Evolutionary conservation across 2,888 invertebrate genomes (phyloP).

Genomic region (Ephialtes manifestator): DNA sequence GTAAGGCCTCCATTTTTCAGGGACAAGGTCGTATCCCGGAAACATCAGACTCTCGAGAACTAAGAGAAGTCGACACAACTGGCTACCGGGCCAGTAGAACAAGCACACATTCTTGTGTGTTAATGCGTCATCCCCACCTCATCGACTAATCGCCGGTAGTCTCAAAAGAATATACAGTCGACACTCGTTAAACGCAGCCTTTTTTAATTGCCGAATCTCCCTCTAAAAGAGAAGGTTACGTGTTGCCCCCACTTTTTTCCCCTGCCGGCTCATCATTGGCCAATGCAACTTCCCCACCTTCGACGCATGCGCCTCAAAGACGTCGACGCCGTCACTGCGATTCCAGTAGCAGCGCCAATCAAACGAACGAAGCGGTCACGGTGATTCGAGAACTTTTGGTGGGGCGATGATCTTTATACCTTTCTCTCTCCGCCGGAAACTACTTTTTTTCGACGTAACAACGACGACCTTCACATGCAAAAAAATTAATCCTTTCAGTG

Average conservation of each 20-base stretch:
- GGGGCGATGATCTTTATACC: neutral
- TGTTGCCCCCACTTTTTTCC: neutral
- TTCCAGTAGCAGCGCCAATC: too few relatives aligned
- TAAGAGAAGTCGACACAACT: neutral
- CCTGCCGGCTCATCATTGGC: neutral
- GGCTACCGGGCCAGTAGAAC: conserved; percentile 10
- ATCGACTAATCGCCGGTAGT: neutral
- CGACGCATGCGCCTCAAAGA: neutral
- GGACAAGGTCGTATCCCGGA: conserved; percentile 76
- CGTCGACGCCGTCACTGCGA: neutral
- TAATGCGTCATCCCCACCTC: neutral
- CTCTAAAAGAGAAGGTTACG: neutral
- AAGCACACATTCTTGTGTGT: neutral
- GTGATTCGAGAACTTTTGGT: neutral
- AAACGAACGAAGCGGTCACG: neutral
- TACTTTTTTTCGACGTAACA: conserved; percentile 8
- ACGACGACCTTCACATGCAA: conserved; percentile 8
- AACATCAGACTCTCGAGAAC: conserved; percentile 3
- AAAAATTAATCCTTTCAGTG: conserved; percentile 5
- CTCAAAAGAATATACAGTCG: neutral
- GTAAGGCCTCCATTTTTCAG: conserved; percentile 62
- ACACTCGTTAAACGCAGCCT: neutral
- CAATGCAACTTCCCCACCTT: neutral
- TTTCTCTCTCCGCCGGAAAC: conserved; percentile 27
- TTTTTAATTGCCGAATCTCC: neutral